Base-by-base conservation (phyloP, 2,113 vertebrate genomes). In the Aegypius monachus region DNA sequence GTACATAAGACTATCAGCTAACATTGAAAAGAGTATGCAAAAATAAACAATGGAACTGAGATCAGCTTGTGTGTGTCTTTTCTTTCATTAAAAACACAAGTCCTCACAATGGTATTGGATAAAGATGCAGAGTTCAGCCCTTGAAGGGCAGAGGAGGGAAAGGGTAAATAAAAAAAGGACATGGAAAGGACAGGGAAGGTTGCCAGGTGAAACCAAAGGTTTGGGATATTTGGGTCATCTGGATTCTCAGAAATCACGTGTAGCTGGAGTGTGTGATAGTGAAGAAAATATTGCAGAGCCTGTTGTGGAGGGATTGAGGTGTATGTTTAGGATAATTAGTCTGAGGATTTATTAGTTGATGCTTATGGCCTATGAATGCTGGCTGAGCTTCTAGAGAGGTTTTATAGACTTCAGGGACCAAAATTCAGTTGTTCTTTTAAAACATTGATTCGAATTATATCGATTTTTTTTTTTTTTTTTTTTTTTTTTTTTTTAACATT, bases 21-120 rank as follows among this genome's bases (percentile, higher is more conserved):
- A 67, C 36, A 25, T 6, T 75, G 75, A 52, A 86, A 42, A 67
- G 52, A 85, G 7, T 50, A 55, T 83, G 61, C 20, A 80, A 58
- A 87, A 97, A 97, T 97, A 97, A 97, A 97, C 16, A 42, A 1
- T 78, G 63, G 48, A 93, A 86, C 38, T 58, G 77, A 95, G 23
- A 62, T 85, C 53, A 83, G 78, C 38, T 82, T 90, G 61, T 93
- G 40, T 66, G 96, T 85, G 91, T 96, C 78, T 91, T 38, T 91
- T 55, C 61, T 95, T 96, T 96, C n/a, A 29, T 42, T 70, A 34
- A 56, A 66, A 65, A 45, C 29, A 42, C 7, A 5, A 73, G 18
- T 29, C 66, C 14, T 73, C 14, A 31, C 32, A 10, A 1, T 66
- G 56, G 11, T 67, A 26, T 45, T 81, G 32, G 43, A 25, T 82